Evolutionary conservation across 64 coral and sea anemone genomes (phyloP), one percentile per base, ranked within the genome.

Genomic region (Dendronephthya gigantea): DNA sequence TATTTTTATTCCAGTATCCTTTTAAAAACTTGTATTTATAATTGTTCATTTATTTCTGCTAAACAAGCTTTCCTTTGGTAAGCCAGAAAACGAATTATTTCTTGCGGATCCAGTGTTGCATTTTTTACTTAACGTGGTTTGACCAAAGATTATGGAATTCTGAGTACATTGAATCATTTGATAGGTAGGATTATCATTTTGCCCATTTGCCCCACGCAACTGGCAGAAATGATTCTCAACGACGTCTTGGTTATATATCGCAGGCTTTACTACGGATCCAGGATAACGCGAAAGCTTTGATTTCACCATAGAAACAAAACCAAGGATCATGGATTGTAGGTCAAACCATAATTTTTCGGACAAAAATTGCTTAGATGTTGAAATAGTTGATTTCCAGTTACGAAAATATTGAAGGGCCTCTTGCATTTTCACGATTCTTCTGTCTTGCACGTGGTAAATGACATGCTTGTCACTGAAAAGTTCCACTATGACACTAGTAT

Each of bases 161-260:
- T 83, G 82, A 49, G 82, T 83, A 29, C 25, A 19, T 49, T 83
- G 39, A 11, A 48, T 22, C 36, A 45, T 9, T 49, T 28, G 23
- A 38, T 83, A 83, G 48, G 37, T 48, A 83, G 82, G 82, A 31
- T 83, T 83, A 83, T 83, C 48, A 83, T 83, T 83, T 31, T 83
- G 82, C 32, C 37, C 82, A 48, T 83, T 83, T 28, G 5, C 39
- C 6, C 22, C 82, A 13, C 82, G 29, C 41, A 83, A 41, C 48
- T 83, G 82, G 27, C 37, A 83, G 41, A 83, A 83, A 83, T 83
- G 82, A 38, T 83, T 83, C 17, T 83, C 39, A 25, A 83, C 48
- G 27, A 83, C 82, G 39, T 83, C 82, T 49, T 83, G 82, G 82
- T 83, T 83, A 38, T 35, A 25, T 48, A 83, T 83, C 9, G 39